These are phyloP conservation scores for Linurgus olivaceus DNA, from an alignment of 2,797 vertebrate genomes.

Conservation along the genomic window DNA sequence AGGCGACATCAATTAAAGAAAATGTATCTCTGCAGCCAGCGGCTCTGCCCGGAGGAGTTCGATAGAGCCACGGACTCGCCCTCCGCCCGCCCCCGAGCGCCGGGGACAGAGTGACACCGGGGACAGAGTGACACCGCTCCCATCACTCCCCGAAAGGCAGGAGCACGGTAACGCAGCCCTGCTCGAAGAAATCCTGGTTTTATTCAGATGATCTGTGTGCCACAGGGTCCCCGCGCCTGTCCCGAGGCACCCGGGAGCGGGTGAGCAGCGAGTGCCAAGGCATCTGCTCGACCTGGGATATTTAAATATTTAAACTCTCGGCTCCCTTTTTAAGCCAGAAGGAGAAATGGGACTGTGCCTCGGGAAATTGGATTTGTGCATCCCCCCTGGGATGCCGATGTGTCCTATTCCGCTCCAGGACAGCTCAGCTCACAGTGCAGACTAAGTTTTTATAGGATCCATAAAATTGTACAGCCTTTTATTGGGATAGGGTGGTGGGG, in stretches of 20 bases:
- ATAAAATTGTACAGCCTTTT: not conserved
- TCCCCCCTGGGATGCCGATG: not conserved
- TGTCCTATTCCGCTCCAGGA: rapidly evolving
- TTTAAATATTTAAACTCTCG: not conserved
- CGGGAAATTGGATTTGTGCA: rapidly evolving
- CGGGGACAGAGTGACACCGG: not conserved
- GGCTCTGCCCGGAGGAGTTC: not conserved
- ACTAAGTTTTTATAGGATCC: not conserved
- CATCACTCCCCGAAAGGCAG: rapidly evolving
- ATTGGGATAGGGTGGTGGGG: not conserved
- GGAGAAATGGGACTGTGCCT: not conserved
- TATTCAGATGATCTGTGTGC: not conserved
- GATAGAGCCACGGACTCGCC: rapidly evolving
- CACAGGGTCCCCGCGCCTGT: not conserved
- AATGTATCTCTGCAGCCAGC: conserved; percentile 31
- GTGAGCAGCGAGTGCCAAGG: rapidly evolving
- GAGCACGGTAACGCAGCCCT: rapidly evolving
- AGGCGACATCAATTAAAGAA: conserved; percentile 45
- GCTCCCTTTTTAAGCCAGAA: not conserved
- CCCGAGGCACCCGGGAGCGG: not conserved
- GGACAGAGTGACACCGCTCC: not conserved
- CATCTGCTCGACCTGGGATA: not conserved
- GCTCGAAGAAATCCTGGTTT: rapidly evolving
- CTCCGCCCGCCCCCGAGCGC: rapidly evolving
- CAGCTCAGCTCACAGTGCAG: not conserved